Base-by-base conservation (phyloP, 2,797 vertebrate genomes). In the Rhynchonycteris naso region DNA sequence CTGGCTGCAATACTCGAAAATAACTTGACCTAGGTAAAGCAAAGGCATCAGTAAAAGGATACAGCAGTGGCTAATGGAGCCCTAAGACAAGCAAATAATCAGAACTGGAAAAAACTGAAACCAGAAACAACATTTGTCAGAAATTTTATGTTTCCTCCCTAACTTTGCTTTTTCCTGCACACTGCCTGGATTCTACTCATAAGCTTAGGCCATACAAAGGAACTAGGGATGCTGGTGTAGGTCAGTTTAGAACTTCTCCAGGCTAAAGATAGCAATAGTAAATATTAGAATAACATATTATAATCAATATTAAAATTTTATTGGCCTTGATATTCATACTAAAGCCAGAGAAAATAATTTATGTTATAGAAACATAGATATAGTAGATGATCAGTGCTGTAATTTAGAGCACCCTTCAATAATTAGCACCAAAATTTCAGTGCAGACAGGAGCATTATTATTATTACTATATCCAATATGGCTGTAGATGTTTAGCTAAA, bases 291-390 rank as follows among this genome's bases (percentile, higher is more conserved):
- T 84, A 80, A 63, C 47, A 15, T 47, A 13, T 56, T 85, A 28
- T 38, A 94, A 88, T 22, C 66, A 30, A 76, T 13, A 21, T 12
- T 63, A 54, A 74, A 94, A 89, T 59, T 24, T 71, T 69, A 12
- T 30, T 72, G 30, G 16, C 35, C 38, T 91, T 76, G 63, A 65
- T 58, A 84, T 75, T 14, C 35, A 81, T 91, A 91, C 12, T 50
- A 91, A 93, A 91, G 18, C 38, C 43, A 82, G 26, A 59, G 26
- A 75, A 81, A 90, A 68, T 88, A 91, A 87, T 63, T 87, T 89
- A 38, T 54, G 21, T 28, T 79, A 65, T 52, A 69, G 12, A 79
- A 92, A 58, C 78, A 74, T 52, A 47, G 71, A 35, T n/a, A 74
- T 13, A 84, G 1, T 16, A 80, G 30, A 72, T 59, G 9, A 65